These are phyloP conservation scores for Theristicus caerulescens DNA, from an alignment of 2,113 vertebrate species.

Conservation along the genomic window DNA sequence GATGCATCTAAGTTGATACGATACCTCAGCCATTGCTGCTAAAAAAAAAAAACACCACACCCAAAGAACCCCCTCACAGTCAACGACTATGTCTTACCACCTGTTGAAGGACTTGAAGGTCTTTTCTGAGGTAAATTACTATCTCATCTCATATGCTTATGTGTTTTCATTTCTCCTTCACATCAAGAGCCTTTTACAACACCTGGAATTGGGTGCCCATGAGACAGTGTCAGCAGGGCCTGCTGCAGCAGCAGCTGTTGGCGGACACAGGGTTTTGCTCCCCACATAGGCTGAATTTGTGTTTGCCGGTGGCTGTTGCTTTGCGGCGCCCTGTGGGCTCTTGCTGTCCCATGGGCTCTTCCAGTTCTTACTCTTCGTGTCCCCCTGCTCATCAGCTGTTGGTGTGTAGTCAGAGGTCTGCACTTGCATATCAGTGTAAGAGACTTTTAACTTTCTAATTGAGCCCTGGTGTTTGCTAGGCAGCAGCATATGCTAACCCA, in stretches of 20 bases:
- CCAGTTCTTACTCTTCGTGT: not conserved
- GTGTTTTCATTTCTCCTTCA: not conserved
- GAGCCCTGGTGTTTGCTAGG: not conserved
- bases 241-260: not conserved
- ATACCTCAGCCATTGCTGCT: not conserved
- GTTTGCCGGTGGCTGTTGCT: not conserved
- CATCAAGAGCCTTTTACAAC: not conserved
- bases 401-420: not conserved
- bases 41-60: not conserved
- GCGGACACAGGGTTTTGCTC: not conserved
- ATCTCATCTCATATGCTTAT: not conserved
- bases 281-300: not conserved
- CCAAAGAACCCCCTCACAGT: not conserved
- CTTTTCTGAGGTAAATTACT: not conserved
- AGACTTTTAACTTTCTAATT: no score
- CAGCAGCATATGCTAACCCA: not conserved
- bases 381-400: not conserved
- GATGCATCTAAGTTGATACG: accelerated
- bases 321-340: not conserved
- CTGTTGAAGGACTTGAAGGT: not conserved
- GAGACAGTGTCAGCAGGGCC: not conserved
- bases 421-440: not conserved
- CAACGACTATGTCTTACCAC: not conserved
- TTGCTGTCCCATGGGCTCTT: not conserved
- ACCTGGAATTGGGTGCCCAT: no score